phyloP scores from a whole-genome alignment of 2,888 invertebrate genomes.

The Rambutsinella grinnellia region DNA sequence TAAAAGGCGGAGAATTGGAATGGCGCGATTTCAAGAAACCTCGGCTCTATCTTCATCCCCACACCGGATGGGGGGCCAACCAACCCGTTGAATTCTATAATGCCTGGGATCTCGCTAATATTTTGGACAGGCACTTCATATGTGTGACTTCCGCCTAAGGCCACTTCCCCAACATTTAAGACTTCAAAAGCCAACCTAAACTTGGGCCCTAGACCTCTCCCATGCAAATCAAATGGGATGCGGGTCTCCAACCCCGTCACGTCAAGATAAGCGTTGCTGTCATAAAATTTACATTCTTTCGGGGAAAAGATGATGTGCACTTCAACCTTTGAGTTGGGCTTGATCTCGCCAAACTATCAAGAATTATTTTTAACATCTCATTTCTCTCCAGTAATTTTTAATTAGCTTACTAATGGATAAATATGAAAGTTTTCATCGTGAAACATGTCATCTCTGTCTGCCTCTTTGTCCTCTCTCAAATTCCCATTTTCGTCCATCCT shows the following conservation, averaged over 20 bases:
- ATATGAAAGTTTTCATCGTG: constrained; percentile 29
- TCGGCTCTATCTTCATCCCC: constrained; percentile 48
- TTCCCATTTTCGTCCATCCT: too few species aligned
- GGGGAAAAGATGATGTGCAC: constrained; percentile 56
- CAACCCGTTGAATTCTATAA: constrained; percentile 40
- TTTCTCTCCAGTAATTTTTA: too few species aligned
- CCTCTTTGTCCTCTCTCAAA: neutral
- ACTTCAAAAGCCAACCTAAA: constrained; percentile 60
- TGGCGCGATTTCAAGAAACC: constrained; percentile 36
- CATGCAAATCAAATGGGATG: constrained; percentile 45
- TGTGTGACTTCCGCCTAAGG: constrained; percentile 49
- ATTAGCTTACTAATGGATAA: constrained; percentile 39
- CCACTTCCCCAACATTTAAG: constrained; percentile 46
- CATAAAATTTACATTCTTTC: constrained; percentile 13
- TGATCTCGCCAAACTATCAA: constrained; percentile 55
- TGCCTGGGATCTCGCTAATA: constrained; percentile 53
- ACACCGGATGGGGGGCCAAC: constrained; percentile 26
- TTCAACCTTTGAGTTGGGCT: constrained; percentile 47
- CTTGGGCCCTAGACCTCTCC: constrained; percentile 59
- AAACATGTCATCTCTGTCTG: constrained; percentile 7
- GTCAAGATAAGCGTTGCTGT: constrained; percentile 45
- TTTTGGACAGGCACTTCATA: constrained; percentile 60
- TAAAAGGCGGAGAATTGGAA: constrained; percentile 58
- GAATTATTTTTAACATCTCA: neutral
- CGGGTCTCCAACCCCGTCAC: constrained; percentile 53